Evolutionary conservation across 2,113 vertebrate species (phyloP).

Genomic region (Ia io): DNA sequence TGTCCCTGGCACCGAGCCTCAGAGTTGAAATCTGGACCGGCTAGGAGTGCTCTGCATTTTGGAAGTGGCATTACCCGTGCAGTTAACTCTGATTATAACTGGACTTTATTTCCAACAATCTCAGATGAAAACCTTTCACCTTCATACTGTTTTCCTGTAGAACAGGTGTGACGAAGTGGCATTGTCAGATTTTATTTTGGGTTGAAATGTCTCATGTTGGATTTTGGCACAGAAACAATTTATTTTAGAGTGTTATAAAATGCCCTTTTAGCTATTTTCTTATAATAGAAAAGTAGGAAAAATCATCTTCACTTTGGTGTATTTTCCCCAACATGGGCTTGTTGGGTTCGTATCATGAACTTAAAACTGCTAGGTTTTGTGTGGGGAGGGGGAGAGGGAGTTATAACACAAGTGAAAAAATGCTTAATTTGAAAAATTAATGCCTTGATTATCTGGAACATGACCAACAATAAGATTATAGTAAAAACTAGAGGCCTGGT

Average conservation of each 20-base stretch:
- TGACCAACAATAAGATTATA: neutral
- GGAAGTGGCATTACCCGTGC: neutral
- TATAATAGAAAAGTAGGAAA: constrained; percentile 16
- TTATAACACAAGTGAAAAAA: neutral
- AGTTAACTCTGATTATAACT: neutral
- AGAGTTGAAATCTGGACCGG: neutral
- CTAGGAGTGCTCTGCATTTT: neutral
- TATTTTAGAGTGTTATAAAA: constrained; percentile 44
- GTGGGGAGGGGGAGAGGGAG: neutral
- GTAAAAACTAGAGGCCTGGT: neutral
- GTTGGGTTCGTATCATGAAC: neutral
- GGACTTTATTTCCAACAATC: constrained; percentile 13
- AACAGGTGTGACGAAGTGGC: constrained; percentile 3
- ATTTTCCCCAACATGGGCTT: neutral
- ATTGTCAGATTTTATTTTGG: constrained; percentile 43
- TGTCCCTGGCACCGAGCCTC: neutral
- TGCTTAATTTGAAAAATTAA: too few species aligned
- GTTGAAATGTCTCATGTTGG: constrained; percentile 38
- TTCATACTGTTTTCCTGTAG: neutral
- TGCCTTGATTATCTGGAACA: neutral
- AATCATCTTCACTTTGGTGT: neutral
- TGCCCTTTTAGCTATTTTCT: constrained; percentile 22
- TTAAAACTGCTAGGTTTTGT: neutral
- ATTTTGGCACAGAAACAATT: constrained; percentile 42
- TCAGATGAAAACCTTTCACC: neutral